Evolutionary conservation across 2,113 vertebrate genomes (phyloP).

Genomic region (Perca fluviatilis): DNA sequence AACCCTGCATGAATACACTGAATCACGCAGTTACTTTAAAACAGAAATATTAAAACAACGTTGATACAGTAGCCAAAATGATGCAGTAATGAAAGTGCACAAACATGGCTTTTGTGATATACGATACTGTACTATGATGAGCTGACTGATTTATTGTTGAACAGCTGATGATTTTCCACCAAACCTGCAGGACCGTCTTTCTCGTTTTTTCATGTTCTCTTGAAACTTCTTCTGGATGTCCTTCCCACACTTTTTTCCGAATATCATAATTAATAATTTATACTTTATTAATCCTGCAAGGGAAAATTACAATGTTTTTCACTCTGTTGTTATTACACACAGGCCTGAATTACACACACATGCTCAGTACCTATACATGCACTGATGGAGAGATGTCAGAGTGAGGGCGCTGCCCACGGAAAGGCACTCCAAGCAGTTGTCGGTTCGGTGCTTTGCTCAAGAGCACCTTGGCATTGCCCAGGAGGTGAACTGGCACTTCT

Average conservation of each 20-base stretch:
- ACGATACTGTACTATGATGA: not conserved
- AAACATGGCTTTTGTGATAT: not conserved
- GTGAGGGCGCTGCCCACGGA: too few relatives aligned
- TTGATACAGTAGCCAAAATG: not conserved
- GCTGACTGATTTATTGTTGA: not conserved
- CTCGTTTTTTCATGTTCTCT: constrained; percentile 10
- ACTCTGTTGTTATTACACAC: too few relatives aligned
- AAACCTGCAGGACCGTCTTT: not conserved
- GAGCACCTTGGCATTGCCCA: too few relatives aligned
- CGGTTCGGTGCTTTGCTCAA: too few relatives aligned
- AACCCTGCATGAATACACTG: not conserved
- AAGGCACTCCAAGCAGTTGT: too few relatives aligned
- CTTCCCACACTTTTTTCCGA: constrained; percentile 57
- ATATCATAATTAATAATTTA: too few relatives aligned
- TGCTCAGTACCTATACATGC: too few relatives aligned
- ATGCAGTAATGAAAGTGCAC: not conserved
- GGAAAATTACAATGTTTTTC: too few relatives aligned
- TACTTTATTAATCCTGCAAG: too few relatives aligned
- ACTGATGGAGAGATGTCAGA: too few relatives aligned
- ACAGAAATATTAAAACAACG: not conserved
- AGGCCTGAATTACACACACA: too few relatives aligned
- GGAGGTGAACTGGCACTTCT: too few relatives aligned
- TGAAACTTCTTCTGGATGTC: constrained; percentile 70
- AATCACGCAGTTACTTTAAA: not conserved
- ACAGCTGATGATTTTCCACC: not conserved